These are phyloP conservation scores for Acronicta leporina DNA, from an alignment of 2,888 invertebrate genomes.

Conservation along the genomic window DNA sequence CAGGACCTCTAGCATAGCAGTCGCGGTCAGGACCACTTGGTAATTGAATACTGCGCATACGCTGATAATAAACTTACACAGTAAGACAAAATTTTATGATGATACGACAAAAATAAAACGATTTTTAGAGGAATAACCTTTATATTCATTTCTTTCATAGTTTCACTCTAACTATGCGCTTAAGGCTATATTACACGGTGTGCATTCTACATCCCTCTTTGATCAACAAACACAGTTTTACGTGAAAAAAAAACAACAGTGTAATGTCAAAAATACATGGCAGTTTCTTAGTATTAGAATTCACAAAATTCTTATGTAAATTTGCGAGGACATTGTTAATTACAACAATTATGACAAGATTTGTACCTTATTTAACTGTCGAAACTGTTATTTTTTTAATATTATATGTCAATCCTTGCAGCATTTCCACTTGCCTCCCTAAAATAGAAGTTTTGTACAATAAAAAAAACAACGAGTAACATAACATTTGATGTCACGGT, in stretches of 20 bases:
- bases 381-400: conserved; percentile 24
- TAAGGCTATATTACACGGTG: conserved; percentile 73
- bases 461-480: no score
- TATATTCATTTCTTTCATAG: conserved; percentile 85
- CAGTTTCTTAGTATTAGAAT: conserved; percentile 50
- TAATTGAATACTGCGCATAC: no score
- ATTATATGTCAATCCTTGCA: conserved; percentile 23
- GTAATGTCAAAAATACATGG: conserved; percentile 60
- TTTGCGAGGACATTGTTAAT: conserved; percentile 55
- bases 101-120: conserved; percentile 66
- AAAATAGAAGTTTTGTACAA: not conserved
- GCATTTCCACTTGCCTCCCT: conserved; percentile 22
- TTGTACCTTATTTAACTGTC: conserved; percentile 31
- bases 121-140: conserved; percentile 85
- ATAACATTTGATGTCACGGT: no score
- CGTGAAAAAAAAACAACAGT: conserved; percentile 59
- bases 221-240: conserved; percentile 54
- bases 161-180: conserved; percentile 80
- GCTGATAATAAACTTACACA: no score
- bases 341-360: conserved; percentile 44
- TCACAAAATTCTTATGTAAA: conserved; percentile 44
- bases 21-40: no score
- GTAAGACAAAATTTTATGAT: no score
- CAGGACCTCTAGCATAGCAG: no score
- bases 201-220: conserved; percentile 66